Conservation (phyloP, 2,888 invertebrate species). For the Pocota personata region DNA sequence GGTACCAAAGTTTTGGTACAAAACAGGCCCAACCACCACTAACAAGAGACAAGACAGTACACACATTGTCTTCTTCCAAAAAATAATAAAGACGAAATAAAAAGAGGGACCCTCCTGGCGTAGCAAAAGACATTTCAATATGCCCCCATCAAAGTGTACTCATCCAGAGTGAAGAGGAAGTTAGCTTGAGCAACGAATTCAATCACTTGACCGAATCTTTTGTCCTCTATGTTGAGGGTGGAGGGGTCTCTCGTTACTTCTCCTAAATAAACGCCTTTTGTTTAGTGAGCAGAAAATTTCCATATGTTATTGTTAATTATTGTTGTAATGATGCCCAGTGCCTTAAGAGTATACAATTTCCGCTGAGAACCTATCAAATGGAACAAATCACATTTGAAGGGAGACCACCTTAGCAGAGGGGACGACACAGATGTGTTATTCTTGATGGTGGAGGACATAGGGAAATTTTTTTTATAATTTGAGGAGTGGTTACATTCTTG, state of each 20-base stretch:
- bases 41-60: not conserved
- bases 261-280: conserved; percentile 34
- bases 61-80: conserved; percentile 36
- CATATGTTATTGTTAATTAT: conserved; percentile 50
- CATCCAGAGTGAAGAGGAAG: conserved; percentile 62
- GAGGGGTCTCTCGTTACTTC: conserved; percentile 5
- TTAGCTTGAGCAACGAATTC: conserved; percentile 61
- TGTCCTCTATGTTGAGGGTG: conserved; percentile 47
- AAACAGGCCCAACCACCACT: conserved; percentile 13
- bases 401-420: conserved; percentile 53
- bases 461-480: not conserved
- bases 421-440: not conserved
- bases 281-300: conserved; percentile 50
- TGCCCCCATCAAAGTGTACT: conserved; percentile 60
- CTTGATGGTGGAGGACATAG: not conserved
- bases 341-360: conserved; percentile 26
- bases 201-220: conserved; percentile 68
- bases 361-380: conserved; percentile 37
- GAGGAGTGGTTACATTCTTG: not conserved
- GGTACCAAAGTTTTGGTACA: not conserved
- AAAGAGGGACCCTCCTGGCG: conserved; percentile 30
- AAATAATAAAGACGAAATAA: not conserved
- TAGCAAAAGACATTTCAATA: conserved; percentile 68
- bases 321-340: not conserved
- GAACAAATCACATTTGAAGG: conserved; percentile 51